Percentiles rank a stretch among this genome's conserved stretches.
phyloP scores from a whole-genome alignment of 2,797 vertebrate species.

The Odontamblyopus lacepedii region DNA sequence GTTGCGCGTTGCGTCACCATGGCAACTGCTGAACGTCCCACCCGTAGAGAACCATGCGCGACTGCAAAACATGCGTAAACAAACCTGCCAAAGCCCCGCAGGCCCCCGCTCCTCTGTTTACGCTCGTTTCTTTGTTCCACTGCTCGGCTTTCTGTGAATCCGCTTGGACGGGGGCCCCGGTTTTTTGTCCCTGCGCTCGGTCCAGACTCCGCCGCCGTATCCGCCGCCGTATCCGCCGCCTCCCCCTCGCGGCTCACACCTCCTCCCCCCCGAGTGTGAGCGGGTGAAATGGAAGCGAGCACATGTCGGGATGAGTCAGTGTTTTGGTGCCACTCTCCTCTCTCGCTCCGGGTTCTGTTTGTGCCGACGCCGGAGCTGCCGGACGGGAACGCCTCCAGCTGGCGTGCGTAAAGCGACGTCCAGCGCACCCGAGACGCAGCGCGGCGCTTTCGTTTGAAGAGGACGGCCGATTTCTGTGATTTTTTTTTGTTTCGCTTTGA shows the following conservation, averaged over 20 bases:
- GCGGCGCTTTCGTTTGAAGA: no score
- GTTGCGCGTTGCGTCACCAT: no score
- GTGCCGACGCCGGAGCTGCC: slow-evolving; percentile 54
- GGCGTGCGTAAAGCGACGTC: slow-evolving; percentile 46
- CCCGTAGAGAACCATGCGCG: neutral
- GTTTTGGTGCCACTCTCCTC: slow-evolving; percentile 58
- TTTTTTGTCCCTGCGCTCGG: neutral
- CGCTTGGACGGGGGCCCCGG: neutral
- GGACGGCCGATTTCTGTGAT: no score
- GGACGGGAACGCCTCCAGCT: slow-evolving; percentile 70
- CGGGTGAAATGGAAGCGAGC: slow-evolving; percentile 68
- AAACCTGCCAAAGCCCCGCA: no score
- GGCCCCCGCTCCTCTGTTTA: no score
- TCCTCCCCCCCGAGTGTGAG: slow-evolving; percentile 61
- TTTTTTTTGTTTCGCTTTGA: no score
- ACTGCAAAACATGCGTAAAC: no score
- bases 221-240: slow-evolving; percentile 18
- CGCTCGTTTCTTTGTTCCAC: neutral
- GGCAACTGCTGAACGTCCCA: neutral
- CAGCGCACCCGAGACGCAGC: no score
- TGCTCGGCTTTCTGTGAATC: neutral
- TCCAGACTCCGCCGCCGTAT: slow-evolving; percentile 9
- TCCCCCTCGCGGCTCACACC: slow-evolving; percentile 17
- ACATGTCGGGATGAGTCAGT: slow-evolving; percentile 72
- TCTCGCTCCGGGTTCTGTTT: slow-evolving; percentile 64